Base-by-base conservation (phyloP, 2,113 vertebrate species). In the Oxyruncus cristatus region DNA sequence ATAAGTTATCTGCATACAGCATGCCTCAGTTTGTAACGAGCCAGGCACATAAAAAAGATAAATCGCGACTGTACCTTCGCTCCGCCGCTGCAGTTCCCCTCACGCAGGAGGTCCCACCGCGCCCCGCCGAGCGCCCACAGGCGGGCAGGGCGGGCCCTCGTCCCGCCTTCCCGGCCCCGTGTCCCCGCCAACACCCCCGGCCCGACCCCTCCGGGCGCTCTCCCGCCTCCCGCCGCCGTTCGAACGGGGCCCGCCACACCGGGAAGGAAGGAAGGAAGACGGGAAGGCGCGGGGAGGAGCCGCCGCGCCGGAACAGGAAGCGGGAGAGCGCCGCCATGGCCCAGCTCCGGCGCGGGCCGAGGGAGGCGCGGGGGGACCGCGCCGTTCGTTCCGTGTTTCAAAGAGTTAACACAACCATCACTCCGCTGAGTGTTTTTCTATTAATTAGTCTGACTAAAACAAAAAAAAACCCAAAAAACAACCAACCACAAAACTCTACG, bases 361-460 rank as follows among this genome's bases (percentile, higher is more conserved):
- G 47, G 47, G 8, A 24, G 12, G 47, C 7, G 23, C 6, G 4
- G 49, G 12, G 12, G 49, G 13, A 1, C 14, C 26, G 14, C 3
- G 50, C 50, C 50, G 8, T 28, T 52, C 50, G 10, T 52, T 28
- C 50, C 50, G 26, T 28, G 37, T 0, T 16, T 3, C 21, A 4
- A 1, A 2, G 4, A 4, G 0, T 17, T 24, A 9, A 0, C 3
- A 9, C 2, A 4, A 2, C 2, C 8, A 0, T 6, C 5, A 0
- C 23, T 6, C 6, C 18, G 1, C 12, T 8, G 28, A n/a, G 1
- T 8, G 4, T 3, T 4, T 11, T 55, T 14, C 24, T 14, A 3
- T 7, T n/a, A 16, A 41, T 62, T 4, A 26, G 5, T 55, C 59
- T 41, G 14, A 26, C 49, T 42, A 11, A 59, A 79, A 30, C n/a